Base-by-base conservation (phyloP, 2,888 invertebrate genomes). In the Ennomos fuscantarius region DNA sequence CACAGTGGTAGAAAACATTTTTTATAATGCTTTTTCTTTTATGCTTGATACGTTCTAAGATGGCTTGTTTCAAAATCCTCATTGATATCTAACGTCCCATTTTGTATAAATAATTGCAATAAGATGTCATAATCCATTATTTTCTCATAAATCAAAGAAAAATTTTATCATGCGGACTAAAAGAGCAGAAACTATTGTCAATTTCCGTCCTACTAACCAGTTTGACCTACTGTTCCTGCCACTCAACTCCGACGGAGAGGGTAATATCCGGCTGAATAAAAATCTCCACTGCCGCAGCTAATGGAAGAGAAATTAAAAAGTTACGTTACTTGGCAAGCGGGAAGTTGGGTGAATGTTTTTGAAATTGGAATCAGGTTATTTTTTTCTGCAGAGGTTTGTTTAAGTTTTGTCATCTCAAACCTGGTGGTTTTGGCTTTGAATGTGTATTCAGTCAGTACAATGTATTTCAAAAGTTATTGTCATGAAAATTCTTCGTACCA, bases 211-310 rank as follows among this genome's bases (percentile, higher is more conserved):
- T 24, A 36, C 36, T 59, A 59, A 59, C 53, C 58, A 45, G 49
- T 50, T 54, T 47, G 45, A 56, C 52, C 55, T 42, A 37, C 39
- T 45, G 40, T 24, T 45, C 45, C 42, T 43, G 8, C 59, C 61
- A 60, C 63, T 65, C 59, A 63, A 63, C 63, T 65, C 60, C 54
- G 53, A 32, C 53, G 57, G 59, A 55, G 59, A 55, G 62, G 57
- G 60, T 65, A 55, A 68, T 68, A 65, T 68, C 68, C 68, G 65
- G 63, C 45, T 62, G 60, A 68, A 68, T 65, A 64, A 68, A 68
- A 68, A 65, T 65, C 68, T 68, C 60, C 58, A 51, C 48, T 57
- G 56, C 57, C 57, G 40, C 58, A 49, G 45, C 58, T 59, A 59
- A 60, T 60, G 63, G 61, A 63, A 62, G 62, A 63, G 60, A 64